These are phyloP conservation scores for Augiades crinisus DNA, from an alignment of 2,888 invertebrate species.

Conservation along the genomic window DNA sequence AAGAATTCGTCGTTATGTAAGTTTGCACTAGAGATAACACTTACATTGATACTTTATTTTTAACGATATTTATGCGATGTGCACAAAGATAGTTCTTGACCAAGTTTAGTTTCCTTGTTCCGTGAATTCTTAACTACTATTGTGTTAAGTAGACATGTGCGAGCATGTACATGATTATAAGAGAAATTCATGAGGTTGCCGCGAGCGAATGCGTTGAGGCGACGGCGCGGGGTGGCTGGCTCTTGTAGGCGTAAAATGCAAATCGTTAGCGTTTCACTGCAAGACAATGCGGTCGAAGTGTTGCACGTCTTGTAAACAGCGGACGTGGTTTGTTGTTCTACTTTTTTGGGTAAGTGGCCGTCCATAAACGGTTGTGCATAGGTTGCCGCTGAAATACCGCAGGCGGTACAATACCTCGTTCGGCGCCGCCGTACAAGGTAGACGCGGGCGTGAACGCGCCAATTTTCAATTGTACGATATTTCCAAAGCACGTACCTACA, in stretches of 20 bases:
- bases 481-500: constrained; percentile 45
- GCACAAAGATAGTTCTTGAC: neutral
- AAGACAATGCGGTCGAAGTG: constrained; percentile 73
- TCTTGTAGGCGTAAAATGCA: constrained; percentile 70
- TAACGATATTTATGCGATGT: constrained; percentile 8
- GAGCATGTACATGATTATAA: constrained; percentile 32
- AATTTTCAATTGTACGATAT: constrained; percentile 57
- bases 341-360: constrained; percentile 77
- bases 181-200: constrained; percentile 54
- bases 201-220: constrained; percentile 31
- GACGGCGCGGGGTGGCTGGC: constrained; percentile 38
- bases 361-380: constrained; percentile 72
- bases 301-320: constrained; percentile 75
- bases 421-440: constrained; percentile 63
- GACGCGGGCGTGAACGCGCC: constrained; percentile 56
- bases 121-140: neutral
- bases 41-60: constrained; percentile 28
- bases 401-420: constrained; percentile 69
- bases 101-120: constrained; percentile 1
- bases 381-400: constrained; percentile 71
- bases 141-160: neutral
- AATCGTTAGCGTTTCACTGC: constrained; percentile 68
- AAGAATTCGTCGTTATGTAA: constrained; percentile 38
- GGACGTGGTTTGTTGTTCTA: constrained; percentile 72
- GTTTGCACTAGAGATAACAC: constrained; percentile 32